A percentile compares a stretch with the other conserved stretches of the same genome.
Conservation (phyloP, 2,113 vertebrate genomes). For the Upupa epops region DNA sequence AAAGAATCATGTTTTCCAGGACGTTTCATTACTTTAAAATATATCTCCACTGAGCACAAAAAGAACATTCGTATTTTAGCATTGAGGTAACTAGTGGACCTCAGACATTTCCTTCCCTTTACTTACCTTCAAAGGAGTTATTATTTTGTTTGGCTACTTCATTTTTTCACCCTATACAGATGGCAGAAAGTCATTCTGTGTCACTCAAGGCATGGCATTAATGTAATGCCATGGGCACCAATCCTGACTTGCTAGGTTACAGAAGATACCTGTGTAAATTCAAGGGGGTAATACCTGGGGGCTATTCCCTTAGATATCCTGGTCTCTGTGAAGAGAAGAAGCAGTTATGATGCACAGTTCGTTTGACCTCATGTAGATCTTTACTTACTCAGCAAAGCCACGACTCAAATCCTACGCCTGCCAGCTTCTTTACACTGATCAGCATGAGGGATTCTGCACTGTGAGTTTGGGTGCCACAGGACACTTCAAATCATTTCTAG, state of each 20-base stretch:
- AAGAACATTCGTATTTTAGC: background rate
- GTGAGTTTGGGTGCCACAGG: background rate
- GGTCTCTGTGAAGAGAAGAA: background rate
- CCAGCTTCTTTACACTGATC: background rate
- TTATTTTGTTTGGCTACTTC: background rate
- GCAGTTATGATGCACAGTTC: background rate
- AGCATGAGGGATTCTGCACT: background rate
- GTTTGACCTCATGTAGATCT: constrained; percentile 4
- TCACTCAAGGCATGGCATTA: background rate
- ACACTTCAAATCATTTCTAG: background rate
- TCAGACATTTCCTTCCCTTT: background rate
- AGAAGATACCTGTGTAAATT: background rate
- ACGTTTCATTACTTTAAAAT: background rate
- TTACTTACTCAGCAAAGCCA: background rate
- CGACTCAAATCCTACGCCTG: background rate
- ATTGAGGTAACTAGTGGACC: background rate
- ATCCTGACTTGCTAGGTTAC: background rate
- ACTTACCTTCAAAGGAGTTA: background rate
- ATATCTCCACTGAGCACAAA: background rate
- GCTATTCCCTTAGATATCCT: background rate
- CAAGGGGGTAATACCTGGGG: background rate
- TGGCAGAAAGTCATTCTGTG: background rate
- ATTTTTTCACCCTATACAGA: background rate
- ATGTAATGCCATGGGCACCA: background rate
- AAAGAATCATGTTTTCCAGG: background rate